Conservation (phyloP, 2,113 vertebrate genomes). For the Haliaeetus leucogaster region DNA sequence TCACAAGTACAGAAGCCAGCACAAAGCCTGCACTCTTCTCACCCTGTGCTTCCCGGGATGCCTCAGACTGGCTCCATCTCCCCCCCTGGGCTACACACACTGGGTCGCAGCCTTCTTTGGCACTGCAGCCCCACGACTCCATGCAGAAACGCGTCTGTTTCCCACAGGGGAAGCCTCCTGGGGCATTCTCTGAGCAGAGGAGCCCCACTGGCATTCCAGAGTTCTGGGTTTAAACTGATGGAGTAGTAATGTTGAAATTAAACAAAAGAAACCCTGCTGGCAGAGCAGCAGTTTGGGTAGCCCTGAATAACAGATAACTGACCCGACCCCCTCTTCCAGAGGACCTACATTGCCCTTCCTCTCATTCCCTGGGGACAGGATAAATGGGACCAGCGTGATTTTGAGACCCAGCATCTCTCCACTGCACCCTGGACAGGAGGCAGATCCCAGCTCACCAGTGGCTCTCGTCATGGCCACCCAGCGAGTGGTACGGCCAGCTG, state of each 20-base stretch:
- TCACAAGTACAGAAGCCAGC: background rate
- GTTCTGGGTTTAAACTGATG: background rate
- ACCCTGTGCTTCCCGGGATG: background rate
- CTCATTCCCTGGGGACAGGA: background rate
- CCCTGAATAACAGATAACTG: background rate
- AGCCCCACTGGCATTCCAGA: background rate
- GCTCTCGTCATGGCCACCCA: background rate
- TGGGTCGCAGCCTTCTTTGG: background rate
- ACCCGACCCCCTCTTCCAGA: background rate
- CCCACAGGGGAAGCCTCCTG: background rate
- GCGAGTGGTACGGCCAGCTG: fast-evolving
- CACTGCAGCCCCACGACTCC: background rate
- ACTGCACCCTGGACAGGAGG: background rate
- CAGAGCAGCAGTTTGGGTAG: background rate
- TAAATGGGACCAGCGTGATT: background rate
- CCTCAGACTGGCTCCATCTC: background rate
- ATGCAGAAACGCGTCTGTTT: background rate
- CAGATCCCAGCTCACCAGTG: background rate
- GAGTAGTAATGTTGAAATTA: background rate
- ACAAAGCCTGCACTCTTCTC: background rate
- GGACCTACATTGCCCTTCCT: background rate
- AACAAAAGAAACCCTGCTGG: background rate
- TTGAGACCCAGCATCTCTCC: background rate
- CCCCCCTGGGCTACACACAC: background rate
- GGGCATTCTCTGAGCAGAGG: background rate